Evolutionary conservation across 2,797 vertebrate genomes (phyloP).

Genomic region (Cuniculus paca): DNA sequence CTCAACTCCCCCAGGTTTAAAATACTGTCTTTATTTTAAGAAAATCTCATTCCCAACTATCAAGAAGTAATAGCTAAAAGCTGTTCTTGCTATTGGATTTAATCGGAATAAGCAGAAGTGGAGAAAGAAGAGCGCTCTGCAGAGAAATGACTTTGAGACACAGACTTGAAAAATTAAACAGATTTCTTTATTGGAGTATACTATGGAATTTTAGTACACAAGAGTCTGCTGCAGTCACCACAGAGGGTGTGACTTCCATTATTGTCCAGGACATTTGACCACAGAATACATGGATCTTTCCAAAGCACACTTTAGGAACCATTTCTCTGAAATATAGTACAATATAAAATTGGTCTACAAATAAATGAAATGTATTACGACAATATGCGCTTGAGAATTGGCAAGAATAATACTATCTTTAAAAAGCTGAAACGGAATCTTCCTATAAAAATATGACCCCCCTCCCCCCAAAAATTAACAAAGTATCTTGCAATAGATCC

Average conservation of each 20-base stretch:
- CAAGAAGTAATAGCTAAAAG: neutral
- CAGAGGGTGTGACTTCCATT: neutral
- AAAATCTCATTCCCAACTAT: neutral
- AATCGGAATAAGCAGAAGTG: neutral
- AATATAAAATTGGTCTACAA: neutral
- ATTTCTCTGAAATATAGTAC: constrained; percentile 6
- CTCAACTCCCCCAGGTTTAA: neutral
- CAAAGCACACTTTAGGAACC: neutral
- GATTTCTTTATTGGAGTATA: neutral
- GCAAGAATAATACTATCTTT: neutral
- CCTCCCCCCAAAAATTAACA: neutral
- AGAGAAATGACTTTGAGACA: neutral
- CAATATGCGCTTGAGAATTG: neutral
- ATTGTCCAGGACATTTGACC: neutral
- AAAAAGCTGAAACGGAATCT: neutral
- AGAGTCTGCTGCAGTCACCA: neutral
- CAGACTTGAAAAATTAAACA: neutral
- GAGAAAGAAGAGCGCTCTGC: accelerated
- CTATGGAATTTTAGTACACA: neutral
- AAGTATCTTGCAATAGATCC: neutral
- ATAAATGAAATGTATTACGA: neutral
- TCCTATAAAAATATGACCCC: neutral
- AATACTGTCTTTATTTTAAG: neutral
- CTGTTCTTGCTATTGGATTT: neutral
- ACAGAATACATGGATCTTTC: neutral